Evolutionary conservation across 2,888 invertebrate species (phyloP).

Genomic region (Steromphala cineraria): DNA sequence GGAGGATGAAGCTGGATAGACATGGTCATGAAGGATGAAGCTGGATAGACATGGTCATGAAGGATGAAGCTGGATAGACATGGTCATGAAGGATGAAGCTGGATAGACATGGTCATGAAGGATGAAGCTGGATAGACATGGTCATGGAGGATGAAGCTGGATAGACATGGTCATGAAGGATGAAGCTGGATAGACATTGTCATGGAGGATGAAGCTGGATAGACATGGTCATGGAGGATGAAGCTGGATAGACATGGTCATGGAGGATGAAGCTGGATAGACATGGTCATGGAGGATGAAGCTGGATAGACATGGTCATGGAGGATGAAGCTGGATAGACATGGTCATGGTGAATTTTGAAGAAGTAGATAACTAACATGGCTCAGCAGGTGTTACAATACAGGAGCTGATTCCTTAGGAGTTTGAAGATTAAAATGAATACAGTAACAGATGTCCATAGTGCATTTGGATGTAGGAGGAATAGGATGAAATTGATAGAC

Average conservation of each 20-base stretch:
- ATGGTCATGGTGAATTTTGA: conserved; percentile 31
- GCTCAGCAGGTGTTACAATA: too few species aligned
- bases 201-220: conserved; percentile 29
- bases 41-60: conserved; percentile 9
- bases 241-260: not conserved
- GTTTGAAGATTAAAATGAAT: too few species aligned
- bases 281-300: conserved; percentile 27
- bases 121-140: not conserved
- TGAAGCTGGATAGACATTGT: not conserved
- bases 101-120: conserved; percentile 22
- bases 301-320: not conserved
- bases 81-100: conserved; percentile 27
- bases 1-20: conserved; percentile 29
- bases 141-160: conserved; percentile 28
- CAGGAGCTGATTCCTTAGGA: too few species aligned
- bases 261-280: conserved; percentile 29
- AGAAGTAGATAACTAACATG: too few species aligned
- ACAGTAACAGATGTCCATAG: too few species aligned
- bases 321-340: conserved; percentile 25
- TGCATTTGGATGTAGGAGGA: too few species aligned
- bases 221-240: conserved; percentile 28
- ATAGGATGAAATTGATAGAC: too few species aligned
- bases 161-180: conserved; percentile 28
- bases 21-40: conserved; percentile 39
- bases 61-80: conserved; percentile 13